Evolutionary conservation across 2,797 vertebrate genomes (phyloP).

Genomic region (Catamblyrhynchus diadema): DNA sequence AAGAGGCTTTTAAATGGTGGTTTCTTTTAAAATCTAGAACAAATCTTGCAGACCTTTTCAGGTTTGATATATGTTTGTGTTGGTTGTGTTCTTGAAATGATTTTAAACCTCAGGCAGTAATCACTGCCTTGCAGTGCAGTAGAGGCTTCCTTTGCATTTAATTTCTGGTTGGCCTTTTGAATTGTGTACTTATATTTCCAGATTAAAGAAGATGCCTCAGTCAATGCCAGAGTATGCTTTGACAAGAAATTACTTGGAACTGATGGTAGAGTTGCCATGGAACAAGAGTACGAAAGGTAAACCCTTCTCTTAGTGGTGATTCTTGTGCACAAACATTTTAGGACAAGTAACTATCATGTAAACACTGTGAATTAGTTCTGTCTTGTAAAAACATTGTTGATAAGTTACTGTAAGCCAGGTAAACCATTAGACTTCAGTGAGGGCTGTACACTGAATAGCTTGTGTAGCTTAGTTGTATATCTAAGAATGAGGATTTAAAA

Average conservation of each 20-base stretch:
- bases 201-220: constrained; percentile 97
- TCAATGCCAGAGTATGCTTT: constrained; percentile 97
- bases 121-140: background rate
- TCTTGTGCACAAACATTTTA: background rate
- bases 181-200: constrained; percentile 22
- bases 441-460: background rate
- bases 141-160: background rate
- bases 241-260: constrained; percentile 93
- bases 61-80: background rate
- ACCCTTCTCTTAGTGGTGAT: background rate
- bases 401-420: background rate
- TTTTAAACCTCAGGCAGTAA: background rate
- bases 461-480: background rate
- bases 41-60: background rate
- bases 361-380: background rate
- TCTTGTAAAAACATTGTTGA: background rate
- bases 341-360: background rate
- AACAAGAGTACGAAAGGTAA: constrained; percentile 91
- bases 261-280: constrained; percentile 98
- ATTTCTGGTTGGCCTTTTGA: background rate
- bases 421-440: background rate
- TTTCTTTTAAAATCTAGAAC: background rate
- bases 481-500: background rate
- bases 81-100: background rate
- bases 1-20: background rate